Conservation (phyloP, 1,140 invertebrate genomes). For the Pseudoatta argentina region DNA sequence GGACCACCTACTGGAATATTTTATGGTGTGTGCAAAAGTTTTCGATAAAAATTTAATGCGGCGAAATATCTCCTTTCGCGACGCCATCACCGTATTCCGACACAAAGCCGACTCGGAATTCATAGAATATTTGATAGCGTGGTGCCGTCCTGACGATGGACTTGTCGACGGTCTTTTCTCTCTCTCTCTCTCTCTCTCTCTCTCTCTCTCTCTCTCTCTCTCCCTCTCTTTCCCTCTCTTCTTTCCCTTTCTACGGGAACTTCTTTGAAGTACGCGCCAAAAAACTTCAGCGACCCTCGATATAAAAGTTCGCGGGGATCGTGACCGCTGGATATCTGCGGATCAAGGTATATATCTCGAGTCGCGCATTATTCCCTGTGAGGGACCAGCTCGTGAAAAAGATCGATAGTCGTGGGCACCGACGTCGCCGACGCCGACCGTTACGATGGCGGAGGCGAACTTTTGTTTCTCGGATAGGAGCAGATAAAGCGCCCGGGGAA, state of each 20-base stretch:
- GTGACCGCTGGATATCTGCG: constrained; percentile 77
- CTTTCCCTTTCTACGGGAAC: constrained; percentile 44
- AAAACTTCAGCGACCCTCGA: constrained; percentile 73
- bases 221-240: background rate
- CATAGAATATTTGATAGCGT: constrained; percentile 82
- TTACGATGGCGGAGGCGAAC: constrained; percentile 61
- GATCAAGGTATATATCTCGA: constrained; percentile 78
- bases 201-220: too few relatives aligned
- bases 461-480: constrained; percentile 73
- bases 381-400: constrained; percentile 76
- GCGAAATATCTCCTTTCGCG: constrained; percentile 64
- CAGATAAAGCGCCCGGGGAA: constrained; percentile 72
- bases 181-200: too few relatives aligned
- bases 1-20: background rate
- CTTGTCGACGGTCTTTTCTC: constrained; percentile 63
- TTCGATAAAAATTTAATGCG: constrained; percentile 74
- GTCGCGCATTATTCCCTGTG: constrained; percentile 82
- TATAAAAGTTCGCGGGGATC: constrained; percentile 80
- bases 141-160: constrained; percentile 61
- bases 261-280: constrained; percentile 75
- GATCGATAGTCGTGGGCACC: constrained; percentile 78
- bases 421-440: background rate
- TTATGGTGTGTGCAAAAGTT: constrained; percentile 65
- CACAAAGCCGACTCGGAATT: constrained; percentile 79
- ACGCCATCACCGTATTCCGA: constrained; percentile 46